Percentiles rank a stretch among this genome's conserved stretches.
Evolutionary conservation across 2,113 vertebrate species (phyloP).

Genomic region (Hippoglossus stenolepis): DNA sequence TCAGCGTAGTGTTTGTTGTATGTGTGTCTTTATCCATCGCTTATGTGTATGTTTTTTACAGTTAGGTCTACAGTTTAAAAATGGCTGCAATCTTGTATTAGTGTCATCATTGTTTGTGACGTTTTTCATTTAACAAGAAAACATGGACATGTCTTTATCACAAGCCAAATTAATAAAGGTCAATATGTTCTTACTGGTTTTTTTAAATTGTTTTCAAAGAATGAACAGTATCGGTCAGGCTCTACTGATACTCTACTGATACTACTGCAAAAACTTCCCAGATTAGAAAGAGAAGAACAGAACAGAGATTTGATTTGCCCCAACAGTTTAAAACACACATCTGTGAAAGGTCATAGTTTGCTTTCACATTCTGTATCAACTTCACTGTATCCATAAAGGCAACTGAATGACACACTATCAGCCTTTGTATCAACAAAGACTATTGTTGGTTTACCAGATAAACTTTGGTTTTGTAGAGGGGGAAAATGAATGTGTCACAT

Average conservation of each 20-base stretch:
- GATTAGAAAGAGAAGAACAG: conserved; percentile 44
- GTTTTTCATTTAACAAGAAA: not conserved
- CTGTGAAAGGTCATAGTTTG: conserved; percentile 51
- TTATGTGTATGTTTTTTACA: too few relatives aligned
- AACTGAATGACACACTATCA: conserved; percentile 58
- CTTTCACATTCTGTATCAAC: conserved; percentile 34
- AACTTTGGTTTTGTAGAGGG: conserved; percentile 21
- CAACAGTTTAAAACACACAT: conserved; percentile 8
- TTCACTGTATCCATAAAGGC: conserved; percentile 50
- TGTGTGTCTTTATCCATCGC: too few relatives aligned
- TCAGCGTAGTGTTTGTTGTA: too few relatives aligned
- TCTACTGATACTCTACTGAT: conserved; percentile 11
- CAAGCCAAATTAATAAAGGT: not conserved
- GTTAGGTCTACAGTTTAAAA: not conserved
- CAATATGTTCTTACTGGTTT: not conserved
- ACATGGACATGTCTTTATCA: not conserved
- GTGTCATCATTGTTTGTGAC: not conserved
- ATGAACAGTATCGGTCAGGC: not conserved
- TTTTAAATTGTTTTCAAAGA: not conserved
- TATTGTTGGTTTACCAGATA: conserved; percentile 45
- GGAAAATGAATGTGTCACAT: conserved; percentile 28
- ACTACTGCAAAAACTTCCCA: not conserved
- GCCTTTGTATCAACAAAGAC: conserved; percentile 46
- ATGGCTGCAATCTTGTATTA: too few relatives aligned
- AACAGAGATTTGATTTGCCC: conserved; percentile 12